phyloP scores from a whole-genome alignment of 2,113 vertebrate species.

The Zosterops lateralis region DNA sequence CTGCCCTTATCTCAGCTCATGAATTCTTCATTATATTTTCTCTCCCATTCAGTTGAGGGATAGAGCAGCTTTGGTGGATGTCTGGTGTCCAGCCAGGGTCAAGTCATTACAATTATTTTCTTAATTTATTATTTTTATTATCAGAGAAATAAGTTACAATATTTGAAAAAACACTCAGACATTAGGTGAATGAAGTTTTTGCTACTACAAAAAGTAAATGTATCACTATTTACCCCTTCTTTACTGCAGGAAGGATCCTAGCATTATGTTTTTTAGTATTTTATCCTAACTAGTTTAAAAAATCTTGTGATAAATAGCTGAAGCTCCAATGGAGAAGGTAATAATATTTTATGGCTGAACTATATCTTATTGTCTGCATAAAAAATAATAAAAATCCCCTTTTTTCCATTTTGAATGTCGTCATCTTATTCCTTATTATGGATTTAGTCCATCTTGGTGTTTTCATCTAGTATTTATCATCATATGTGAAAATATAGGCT shows the following conservation, averaged over 20 bases:
- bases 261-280: neutral
- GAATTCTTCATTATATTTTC: neutral
- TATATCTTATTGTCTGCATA: constrained; percentile 17
- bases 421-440: neutral
- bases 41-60: neutral
- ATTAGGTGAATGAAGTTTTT: neutral
- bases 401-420: neutral
- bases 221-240: neutral
- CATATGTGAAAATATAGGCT: neutral
- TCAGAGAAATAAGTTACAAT: neutral
- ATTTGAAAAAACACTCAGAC: neutral
- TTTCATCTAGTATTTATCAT: neutral
- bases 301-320: constrained; percentile 8
- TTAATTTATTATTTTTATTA: neutral
- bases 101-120: neutral
- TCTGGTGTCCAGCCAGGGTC: neutral
- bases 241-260: neutral
- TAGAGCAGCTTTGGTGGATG: neutral
- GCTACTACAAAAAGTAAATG: neutral
- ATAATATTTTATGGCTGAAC: constrained; percentile 16
- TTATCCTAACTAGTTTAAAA: constrained; percentile 13
- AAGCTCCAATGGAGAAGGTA: neutral
- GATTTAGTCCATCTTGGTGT: neutral
- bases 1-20: neutral
- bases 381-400: neutral